These are phyloP conservation scores for Acleris laterana DNA, from an alignment of 2,888 invertebrate genomes.

Conservation along the genomic window DNA sequence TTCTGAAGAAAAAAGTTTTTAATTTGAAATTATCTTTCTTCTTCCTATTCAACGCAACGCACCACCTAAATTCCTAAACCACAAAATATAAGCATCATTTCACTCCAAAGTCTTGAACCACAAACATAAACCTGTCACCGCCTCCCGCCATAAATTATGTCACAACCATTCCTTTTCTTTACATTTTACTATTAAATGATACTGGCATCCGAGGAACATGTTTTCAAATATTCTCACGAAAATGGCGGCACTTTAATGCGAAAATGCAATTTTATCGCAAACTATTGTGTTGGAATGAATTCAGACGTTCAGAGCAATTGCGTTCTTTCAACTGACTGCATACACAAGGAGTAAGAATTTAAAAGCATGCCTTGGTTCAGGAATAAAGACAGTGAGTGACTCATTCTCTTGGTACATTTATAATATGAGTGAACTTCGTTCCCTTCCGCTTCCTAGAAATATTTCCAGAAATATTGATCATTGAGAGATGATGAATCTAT, in stretches of 20 bases:
- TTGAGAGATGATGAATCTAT: no score
- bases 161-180: conserved; percentile 17
- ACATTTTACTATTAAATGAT: conserved; percentile 21
- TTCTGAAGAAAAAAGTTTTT: no score
- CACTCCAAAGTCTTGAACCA: conserved; percentile 19
- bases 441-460: no score
- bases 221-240: conserved; percentile 5
- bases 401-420: neutral
- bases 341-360: neutral
- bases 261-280: neutral
- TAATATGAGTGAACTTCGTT: neutral
- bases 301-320: conserved; percentile 6
- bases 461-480: no score
- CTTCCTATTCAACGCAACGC: neutral
- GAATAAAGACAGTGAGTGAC: neutral
- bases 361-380: neutral
- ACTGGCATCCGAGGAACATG: conserved; percentile 12
- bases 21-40: neutral
- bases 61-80: neutral
- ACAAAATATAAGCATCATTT: conserved; percentile 18
- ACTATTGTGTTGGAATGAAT: conserved; percentile 12
- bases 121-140: conserved; percentile 29
- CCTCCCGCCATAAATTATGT: conserved; percentile 14
- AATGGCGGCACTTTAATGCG: neutral
- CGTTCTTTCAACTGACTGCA: neutral